Conservation (phyloP, 2,888 invertebrate species). For the Homarus gammarus region DNA sequence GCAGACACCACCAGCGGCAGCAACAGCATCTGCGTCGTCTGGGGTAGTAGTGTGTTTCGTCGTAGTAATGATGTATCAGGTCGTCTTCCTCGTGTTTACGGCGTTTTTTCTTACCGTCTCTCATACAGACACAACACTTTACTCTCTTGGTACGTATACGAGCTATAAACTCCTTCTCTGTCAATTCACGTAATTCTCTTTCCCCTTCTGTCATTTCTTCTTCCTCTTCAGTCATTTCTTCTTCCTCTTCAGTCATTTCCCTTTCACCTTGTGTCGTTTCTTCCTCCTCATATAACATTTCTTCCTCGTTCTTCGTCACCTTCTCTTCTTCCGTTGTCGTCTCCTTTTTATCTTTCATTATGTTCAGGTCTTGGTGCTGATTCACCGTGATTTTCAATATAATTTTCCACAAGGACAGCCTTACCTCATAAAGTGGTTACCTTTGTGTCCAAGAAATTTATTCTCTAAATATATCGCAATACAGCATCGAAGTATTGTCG, state of each 20-base stretch:
- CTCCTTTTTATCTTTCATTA: neutral
- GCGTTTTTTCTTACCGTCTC: conserved; percentile 12
- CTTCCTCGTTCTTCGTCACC: neutral
- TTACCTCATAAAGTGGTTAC: neutral
- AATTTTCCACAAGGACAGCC: neutral
- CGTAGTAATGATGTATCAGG: conserved; percentile 17
- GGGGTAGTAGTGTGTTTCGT: neutral
- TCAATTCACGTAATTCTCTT: neutral
- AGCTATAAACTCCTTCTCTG: conserved; percentile 16
- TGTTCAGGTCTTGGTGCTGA: neutral
- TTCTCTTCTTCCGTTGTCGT: neutral
- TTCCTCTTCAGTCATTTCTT: neutral
- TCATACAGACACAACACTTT: conserved; percentile 45
- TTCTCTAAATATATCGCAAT: too few relatives aligned
- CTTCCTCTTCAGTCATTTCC: conserved; percentile 11
- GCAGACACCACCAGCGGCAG: conserved; percentile 53
- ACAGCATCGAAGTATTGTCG: too few relatives aligned
- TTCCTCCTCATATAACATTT: neutral
- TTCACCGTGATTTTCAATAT: neutral
- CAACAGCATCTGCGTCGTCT: conserved; percentile 28
- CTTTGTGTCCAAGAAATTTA: too few relatives aligned
- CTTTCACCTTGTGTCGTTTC: neutral
- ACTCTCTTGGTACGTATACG: conserved; percentile 22
- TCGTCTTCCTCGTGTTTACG: neutral
- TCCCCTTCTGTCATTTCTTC: neutral